These are phyloP conservation scores for Elgaria multicarinata DNA, from an alignment of 2,113 vertebrate species.

Conservation along the genomic window DNA sequence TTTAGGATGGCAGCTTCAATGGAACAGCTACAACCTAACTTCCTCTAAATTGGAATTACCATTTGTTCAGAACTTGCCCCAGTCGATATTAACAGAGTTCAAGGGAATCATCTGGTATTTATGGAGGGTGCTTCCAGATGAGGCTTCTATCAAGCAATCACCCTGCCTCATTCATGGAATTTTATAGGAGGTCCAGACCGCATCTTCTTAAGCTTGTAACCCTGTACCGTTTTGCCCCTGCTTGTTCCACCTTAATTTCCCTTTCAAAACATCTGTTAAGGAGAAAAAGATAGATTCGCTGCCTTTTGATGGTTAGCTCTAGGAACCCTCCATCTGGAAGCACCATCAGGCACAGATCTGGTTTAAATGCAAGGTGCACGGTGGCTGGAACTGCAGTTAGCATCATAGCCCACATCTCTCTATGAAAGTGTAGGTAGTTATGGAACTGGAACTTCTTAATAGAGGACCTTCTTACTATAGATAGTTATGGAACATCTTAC, in stretches of 20 bases:
- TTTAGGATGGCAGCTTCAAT: neutral
- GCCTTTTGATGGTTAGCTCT: too few species aligned
- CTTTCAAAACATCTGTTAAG: too few species aligned
- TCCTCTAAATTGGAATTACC: neutral
- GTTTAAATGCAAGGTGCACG: neutral
- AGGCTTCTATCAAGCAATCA: too few species aligned
- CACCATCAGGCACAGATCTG: neutral
- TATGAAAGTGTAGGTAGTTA: neutral
- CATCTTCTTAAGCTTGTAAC: too few species aligned
- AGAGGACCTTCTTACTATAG: too few species aligned
- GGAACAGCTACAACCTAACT: neutral
- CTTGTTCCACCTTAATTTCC: too few species aligned
- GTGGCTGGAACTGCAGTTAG: neutral
- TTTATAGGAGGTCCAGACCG: too few species aligned
- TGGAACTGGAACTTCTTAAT: too few species aligned
- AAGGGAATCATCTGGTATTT: neutral
- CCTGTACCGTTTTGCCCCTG: too few species aligned
- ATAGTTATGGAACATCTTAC: neutral
- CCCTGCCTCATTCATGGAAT: too few species aligned
- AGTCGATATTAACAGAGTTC: neutral
- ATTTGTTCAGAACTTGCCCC: neutral
- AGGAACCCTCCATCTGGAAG: neutral
- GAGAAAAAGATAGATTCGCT: too few species aligned
- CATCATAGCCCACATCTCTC: neutral
- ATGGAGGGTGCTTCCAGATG: too few species aligned